Conservation (phyloP, 1,140 invertebrate genomes). For the Pogonognathellus flavescens region DNA sequence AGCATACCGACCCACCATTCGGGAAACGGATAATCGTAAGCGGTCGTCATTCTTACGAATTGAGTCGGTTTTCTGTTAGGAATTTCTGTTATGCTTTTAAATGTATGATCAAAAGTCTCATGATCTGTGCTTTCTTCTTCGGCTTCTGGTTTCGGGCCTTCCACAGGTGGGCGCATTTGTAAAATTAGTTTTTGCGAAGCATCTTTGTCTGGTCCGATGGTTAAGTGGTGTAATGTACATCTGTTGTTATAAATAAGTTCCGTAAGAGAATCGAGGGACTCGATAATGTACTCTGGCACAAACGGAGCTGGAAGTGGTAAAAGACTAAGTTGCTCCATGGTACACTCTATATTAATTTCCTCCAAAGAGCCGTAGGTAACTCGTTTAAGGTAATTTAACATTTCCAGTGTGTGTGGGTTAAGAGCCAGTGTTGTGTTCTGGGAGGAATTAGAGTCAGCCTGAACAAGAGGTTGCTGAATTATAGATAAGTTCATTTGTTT, state of each 20-base stretch:
- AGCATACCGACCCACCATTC: background rate
- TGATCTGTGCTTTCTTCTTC: background rate
- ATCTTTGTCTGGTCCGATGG: background rate
- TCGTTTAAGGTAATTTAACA: background rate
- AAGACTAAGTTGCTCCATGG: background rate
- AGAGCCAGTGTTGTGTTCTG: background rate
- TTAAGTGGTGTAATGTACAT: background rate
- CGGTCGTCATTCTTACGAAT: background rate
- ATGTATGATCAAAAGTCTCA: background rate
- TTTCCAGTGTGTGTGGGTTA: background rate
- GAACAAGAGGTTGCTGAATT: background rate
- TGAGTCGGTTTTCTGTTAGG: background rate
- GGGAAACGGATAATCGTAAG: background rate
- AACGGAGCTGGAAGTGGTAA: conserved; percentile 1
- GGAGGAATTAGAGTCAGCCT: background rate
- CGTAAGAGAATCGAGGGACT: background rate
- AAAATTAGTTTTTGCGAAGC: background rate
- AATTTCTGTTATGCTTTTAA: background rate
- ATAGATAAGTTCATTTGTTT: background rate
- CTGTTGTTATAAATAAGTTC: conserved; percentile 19
- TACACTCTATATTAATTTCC: background rate
- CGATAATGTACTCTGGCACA: background rate
- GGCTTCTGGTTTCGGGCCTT: background rate
- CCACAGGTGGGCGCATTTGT: background rate
- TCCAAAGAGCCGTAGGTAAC: conserved; percentile 17